phyloP scores from a whole-genome alignment of 2,113 vertebrate species.

The Myrmecobius fasciatus region DNA sequence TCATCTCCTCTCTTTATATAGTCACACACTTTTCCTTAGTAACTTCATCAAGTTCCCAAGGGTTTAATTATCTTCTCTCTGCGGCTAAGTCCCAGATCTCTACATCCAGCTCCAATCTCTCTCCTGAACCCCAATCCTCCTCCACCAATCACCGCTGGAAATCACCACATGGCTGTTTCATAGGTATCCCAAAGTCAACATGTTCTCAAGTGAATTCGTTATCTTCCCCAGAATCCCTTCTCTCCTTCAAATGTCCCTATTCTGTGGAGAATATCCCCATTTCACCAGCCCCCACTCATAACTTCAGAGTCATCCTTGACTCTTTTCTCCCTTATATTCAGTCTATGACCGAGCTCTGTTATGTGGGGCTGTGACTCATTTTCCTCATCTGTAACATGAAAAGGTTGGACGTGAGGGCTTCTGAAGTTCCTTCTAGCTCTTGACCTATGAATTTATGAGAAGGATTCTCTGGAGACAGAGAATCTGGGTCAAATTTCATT shows the following conservation, averaged over 20 bases:
- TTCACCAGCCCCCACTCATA: not conserved
- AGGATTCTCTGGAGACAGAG: not conserved
- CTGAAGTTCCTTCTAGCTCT: not conserved
- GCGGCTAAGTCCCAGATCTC: not conserved
- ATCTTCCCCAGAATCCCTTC: not conserved
- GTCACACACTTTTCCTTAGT: not conserved
- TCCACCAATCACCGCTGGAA: not conserved
- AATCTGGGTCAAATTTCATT: not conserved
- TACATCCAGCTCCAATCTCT: not conserved
- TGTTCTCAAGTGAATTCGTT: not conserved
- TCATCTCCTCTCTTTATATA: not conserved
- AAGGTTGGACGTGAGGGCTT: not conserved
- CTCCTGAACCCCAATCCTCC: not conserved
- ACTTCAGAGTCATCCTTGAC: not conserved
- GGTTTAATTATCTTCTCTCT: not conserved
- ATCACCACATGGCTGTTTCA: not conserved
- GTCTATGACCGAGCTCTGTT: not conserved
- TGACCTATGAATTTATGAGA: not conserved
- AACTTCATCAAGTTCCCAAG: not conserved
- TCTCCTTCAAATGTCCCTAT: not conserved
- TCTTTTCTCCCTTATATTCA: not conserved
- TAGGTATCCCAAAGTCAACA: constrained; percentile 12
- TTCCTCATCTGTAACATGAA: not conserved
- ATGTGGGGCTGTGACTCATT: not conserved
- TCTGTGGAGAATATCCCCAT: constrained; percentile 13